A percentile compares a stretch with the other conserved stretches of the same genome.
phyloP scores from a whole-genome alignment of 2,113 vertebrate species.

The Brevimyrus niger region DNA sequence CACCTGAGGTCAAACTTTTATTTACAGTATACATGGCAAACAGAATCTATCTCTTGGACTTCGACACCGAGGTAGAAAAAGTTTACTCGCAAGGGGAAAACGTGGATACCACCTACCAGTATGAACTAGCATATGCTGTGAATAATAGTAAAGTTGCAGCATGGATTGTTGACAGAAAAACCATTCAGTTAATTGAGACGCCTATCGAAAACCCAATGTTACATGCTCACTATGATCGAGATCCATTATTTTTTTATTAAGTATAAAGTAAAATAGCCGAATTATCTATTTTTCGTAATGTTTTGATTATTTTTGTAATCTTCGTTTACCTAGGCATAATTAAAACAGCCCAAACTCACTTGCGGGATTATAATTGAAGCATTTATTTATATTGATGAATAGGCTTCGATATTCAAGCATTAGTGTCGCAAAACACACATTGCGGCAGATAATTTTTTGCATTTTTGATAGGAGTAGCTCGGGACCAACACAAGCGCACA shows the following conservation, averaged over 20 bases:
- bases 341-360: not conserved
- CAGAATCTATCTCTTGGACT: conserved; percentile 11
- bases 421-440: not conserved
- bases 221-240: not conserved
- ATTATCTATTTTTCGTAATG: not conserved
- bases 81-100: not conserved
- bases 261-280: not conserved
- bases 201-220: not conserved
- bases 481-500: not conserved
- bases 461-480: not conserved
- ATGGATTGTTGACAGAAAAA: not conserved
- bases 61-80: not conserved
- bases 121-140: not conserved
- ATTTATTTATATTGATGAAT: not conserved
- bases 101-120: not conserved
- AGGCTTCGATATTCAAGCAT: not conserved
- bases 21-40: conserved; percentile 14
- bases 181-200: not conserved
- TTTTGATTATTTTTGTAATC: not conserved
- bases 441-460: not conserved
- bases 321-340: not conserved
- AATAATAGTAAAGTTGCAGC: not conserved
- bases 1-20: not conserved
- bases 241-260: not conserved
- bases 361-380: not conserved